Evolutionary conservation across 1,140 invertebrate genomes (phyloP), one percentile per base, ranked within the genome.

Genomic region (Thrips palmi): DNA sequence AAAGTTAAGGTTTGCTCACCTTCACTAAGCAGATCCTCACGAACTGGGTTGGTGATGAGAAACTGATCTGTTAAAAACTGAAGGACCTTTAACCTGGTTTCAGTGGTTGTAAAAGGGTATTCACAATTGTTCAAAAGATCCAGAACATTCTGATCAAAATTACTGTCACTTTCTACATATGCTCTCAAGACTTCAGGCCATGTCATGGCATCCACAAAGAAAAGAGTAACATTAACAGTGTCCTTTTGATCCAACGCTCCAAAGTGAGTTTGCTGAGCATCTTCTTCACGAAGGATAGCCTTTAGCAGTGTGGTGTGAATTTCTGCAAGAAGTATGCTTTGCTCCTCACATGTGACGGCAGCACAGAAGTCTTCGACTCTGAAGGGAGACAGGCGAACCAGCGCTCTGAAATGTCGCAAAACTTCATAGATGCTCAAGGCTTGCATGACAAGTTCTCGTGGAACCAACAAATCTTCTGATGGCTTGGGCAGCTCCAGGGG

Each of bases 301-400:
- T 88, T 92, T 2, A 97, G 61, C 25, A 97, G 59, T 66, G 79
- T 79, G 40, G 93, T 82, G 55, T 97, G 91, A 47, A 93, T 74
- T 62, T 97, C 92, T 11, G 80, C 76, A 6, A 97, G 58, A 22
- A 97, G 58, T 53, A 74, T 77, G 47, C 77, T 88, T 56, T 93
- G 85, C 57, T 97, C 89, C 49, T 94, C 84, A 51, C 76, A 81
- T 37, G 77, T 65, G n/a, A 97, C 51, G 22, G 86, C 82, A 6
- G 85, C 82, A 66, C 88, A 91, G 54, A 97, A 85, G 58, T 97
- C 91, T 66, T 97, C 93, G 56, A 96, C 78, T 43, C 86, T 71
- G 60, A 94, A 96, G 31, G 87, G 88, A 11, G 89, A 91, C 3
- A 97, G 60, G 37, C 91, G 67, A 5, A 96, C 74, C 24, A 91